Evolutionary conservation across 1,140 invertebrate species (phyloP).

Genomic region (Teleopsis dalmanni): DNA sequence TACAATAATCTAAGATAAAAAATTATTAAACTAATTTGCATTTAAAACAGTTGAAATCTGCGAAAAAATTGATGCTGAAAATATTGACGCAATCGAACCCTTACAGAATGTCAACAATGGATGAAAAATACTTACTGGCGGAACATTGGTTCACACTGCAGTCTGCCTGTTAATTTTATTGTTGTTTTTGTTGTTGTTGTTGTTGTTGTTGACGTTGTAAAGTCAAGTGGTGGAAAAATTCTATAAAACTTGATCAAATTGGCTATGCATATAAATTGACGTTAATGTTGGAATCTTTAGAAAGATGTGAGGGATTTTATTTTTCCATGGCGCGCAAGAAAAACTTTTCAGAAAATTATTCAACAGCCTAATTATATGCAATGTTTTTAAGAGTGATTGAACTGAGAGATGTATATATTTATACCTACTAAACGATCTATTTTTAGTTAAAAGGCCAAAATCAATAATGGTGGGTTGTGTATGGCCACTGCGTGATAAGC

Average conservation of each 20-base stretch:
- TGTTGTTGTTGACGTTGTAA: constrained; percentile 15
- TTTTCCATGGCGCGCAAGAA: background rate
- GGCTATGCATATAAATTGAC: constrained; percentile 45
- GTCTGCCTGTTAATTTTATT: too few species aligned
- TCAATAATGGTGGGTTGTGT: too few species aligned
- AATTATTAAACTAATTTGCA: constrained; percentile 38
- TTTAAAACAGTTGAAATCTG: constrained; percentile 43
- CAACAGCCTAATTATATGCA: constrained; percentile 4
- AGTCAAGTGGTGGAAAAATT: constrained; percentile 45
- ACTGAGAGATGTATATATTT: background rate
- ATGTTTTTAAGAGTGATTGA: background rate
- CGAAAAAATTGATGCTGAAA: constrained; percentile 18
- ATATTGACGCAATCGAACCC: too few species aligned
- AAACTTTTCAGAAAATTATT: background rate
- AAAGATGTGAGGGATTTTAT: background rate
- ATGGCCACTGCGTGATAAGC: too few species aligned
- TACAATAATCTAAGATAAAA: background rate
- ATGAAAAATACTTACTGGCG: background rate
- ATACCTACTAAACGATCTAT: too few species aligned
- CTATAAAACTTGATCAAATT: constrained; percentile 43
- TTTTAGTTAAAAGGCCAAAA: too few species aligned
- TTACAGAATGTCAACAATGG: too few species aligned
- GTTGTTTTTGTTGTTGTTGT: constrained; percentile 9
- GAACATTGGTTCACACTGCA: constrained; percentile 16
- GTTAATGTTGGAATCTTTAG: constrained; percentile 27